Evolutionary conservation across 2,797 vertebrate genomes (phyloP).

Genomic region (Syndactyla subalaris): DNA sequence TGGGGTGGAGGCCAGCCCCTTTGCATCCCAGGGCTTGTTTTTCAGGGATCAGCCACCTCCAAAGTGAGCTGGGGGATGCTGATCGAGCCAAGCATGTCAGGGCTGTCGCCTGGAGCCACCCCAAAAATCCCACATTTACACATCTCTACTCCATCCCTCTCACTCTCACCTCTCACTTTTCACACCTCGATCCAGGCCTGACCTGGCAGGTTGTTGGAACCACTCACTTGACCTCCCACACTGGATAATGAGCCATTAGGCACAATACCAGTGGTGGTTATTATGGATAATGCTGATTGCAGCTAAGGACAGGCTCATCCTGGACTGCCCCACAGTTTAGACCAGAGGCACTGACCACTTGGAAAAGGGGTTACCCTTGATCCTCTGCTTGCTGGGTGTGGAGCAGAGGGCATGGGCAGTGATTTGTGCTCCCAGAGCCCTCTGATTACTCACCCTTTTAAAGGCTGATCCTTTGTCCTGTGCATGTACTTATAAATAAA

Average conservation of each 20-base stretch:
- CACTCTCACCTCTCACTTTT: background rate
- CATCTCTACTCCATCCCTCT: accelerated
- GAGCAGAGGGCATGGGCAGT: background rate
- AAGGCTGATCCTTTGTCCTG: background rate
- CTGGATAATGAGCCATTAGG: background rate
- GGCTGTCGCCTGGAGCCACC: background rate
- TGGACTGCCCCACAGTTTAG: accelerated
- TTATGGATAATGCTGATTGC: background rate
- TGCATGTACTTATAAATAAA: background rate
- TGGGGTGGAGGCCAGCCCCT: background rate
- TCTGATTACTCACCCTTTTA: background rate
- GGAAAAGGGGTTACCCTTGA: background rate
- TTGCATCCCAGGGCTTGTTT: background rate
- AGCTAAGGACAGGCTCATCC: background rate
- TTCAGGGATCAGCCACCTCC: background rate
- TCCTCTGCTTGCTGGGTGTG: background rate
- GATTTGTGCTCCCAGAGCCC: background rate
- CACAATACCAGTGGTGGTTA: accelerated
- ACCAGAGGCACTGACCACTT: accelerated
- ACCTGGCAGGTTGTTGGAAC: background rate
- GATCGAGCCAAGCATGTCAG: background rate
- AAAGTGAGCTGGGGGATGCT: background rate
- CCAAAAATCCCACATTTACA: background rate
- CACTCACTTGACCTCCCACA: background rate
- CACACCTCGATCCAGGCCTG: background rate